Base-by-base conservation (phyloP, 2,888 invertebrate species). In the Pseudolycoriella hygida region DNA sequence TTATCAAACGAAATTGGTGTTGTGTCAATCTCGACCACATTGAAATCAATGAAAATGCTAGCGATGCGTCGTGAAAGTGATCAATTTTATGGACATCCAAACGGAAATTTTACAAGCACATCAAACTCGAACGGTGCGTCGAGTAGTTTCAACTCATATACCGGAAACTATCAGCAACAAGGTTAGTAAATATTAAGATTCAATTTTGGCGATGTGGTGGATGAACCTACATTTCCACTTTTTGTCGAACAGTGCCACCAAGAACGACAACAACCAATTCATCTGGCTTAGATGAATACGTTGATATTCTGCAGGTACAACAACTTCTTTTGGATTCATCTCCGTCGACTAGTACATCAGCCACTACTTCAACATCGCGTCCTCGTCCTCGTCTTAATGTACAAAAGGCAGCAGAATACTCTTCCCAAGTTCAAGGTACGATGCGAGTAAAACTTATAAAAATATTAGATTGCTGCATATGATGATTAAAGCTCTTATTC, bases 241-340 rank as follows among this genome's bases (percentile, higher is more conserved):
- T 25, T 25, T 6, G 8, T 8, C 25, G 8, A 6, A 14, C 34
- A 34, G 34, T 34, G 12, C 34, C 34, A 14, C 34, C 15, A 34
- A 12, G 34, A 14, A 14, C 34, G 17, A 17, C 2, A 2, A 12
- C 31, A 12, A 39, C 3, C 5, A 39, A 39, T 44, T 18, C 37
- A 17, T 30, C 38, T 20, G 61, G 65, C 54, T 57, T 69, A 40
- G 79, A 80, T 67, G 85, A 85, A 67, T 85, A 81, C 67, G 83
- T 85, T 62, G 85, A 85, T 67, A 84, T 84, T 56, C 73, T 84
- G 47, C 84, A 84, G 62, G 84, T 84, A 62, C 82, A 82, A 58
- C 76, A 82, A 61, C 66, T 82, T 55, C 69, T 82, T 54, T 69
- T 82, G 61, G 75, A 74, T 53, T 60, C 62, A 14, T 60, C 65